Base-by-base conservation (phyloP, 2,113 vertebrate species). In the Atherinomorus stipes region DNA sequence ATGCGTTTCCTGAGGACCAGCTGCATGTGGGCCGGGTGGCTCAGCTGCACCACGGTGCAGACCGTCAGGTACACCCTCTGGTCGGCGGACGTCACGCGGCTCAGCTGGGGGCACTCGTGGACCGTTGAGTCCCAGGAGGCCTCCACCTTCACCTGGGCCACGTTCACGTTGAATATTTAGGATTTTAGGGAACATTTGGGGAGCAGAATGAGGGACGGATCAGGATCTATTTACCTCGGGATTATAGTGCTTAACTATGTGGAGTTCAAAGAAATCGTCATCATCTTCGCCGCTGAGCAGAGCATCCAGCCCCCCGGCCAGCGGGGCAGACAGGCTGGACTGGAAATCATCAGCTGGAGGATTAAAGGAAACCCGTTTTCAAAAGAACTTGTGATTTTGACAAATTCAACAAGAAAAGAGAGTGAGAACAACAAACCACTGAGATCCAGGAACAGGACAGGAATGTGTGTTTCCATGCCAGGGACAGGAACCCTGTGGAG, bases 381-480 rank as follows among this genome's bases (percentile, higher is more conserved):
- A 7, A 15, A 26, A 59, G 18, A 53, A 40, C 23, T 0, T 11
- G 3, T 22, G 26, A 22, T 22, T 51, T 25, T 26, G 11, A 2
- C 21, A 34, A 21, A 22, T 15, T 7, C 11, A 58, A 58, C 1
- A 21, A n/a, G n/a, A 22, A 11, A 67, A 64, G 31, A 23, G 4
- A 56, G 11, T 0, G 21, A 73, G 15, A 66, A 90, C 87, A 26
- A 60, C 85, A 68, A 92, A 99, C 98, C 95, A 58, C 95, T 98
- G 84, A 99, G 91, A 83, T 98, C 96, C 65, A 99, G 95, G 90
- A 98, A 99, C 78, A 98, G 94, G 71, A 99, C 98, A 2, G 98
- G 97, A 85, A 98, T 95, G 85, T 99, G 97, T 0, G 95, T 96
- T 84, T 99, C 98, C 98, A 99, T 99, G 61, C 98, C 98, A 50